Conservation (phyloP, 2,797 vertebrate genomes). For the Danio albolineatus region DNA sequence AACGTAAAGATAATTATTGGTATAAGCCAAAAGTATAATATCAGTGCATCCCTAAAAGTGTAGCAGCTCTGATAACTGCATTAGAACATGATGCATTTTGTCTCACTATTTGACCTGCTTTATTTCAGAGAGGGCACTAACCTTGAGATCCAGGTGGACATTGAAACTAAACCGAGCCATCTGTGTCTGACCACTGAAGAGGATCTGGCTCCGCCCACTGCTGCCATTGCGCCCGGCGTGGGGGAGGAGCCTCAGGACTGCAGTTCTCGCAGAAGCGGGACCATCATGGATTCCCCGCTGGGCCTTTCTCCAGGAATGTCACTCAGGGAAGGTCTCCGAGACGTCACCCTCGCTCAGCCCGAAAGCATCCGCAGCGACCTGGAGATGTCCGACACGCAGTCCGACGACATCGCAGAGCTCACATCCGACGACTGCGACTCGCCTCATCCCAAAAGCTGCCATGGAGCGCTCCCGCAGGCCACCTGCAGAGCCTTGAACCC, state of each 20-base stretch:
- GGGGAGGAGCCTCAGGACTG: constrained; percentile 87
- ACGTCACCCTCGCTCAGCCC: constrained; percentile 94
- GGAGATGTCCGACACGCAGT: constrained; percentile 98
- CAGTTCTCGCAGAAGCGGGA: constrained; percentile 77
- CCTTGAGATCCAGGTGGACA: constrained; percentile 99
- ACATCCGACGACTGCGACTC: constrained; percentile 96
- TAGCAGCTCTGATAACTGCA: neutral
- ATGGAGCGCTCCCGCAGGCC: constrained; percentile 62
- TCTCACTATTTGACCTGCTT: constrained; percentile 19
- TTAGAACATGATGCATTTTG: neutral
- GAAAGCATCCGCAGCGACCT: constrained; percentile 98
- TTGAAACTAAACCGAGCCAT: constrained; percentile 96
- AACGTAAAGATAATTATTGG: neutral
- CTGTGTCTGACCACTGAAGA: constrained; percentile 94
- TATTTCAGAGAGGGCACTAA: constrained; percentile 92
- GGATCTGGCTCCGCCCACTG: constrained; percentile 77
- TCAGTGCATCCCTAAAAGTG: neutral
- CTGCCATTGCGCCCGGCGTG: constrained; percentile 76
- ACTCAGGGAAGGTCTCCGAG: constrained; percentile 85
- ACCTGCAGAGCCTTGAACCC: constrained; percentile 76
- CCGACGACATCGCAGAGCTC: constrained; percentile 95
- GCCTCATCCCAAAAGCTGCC: constrained; percentile 79
- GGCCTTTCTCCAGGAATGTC: constrained; percentile 77
- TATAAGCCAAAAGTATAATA: neutral
- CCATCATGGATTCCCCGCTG: constrained; percentile 76